Percentiles rank a stretch among this genome's conserved stretches.
Evolutionary conservation across 92 coral and sea anemone species (phyloP).

Genomic region (Epizoanthus scotinus): DNA sequence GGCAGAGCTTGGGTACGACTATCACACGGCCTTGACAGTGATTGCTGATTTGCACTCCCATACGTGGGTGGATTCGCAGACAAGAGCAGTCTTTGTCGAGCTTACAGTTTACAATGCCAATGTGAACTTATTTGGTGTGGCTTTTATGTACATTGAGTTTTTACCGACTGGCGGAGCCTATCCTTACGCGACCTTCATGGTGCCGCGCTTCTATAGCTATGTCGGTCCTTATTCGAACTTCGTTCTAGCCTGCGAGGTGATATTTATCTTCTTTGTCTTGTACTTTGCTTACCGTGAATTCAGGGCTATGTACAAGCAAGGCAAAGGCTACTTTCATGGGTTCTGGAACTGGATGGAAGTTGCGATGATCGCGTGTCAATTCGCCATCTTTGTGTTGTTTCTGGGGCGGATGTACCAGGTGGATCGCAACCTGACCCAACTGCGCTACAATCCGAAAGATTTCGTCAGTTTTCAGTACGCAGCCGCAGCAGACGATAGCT

Average conservation of each 20-base stretch:
- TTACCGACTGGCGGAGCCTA: constrained; percentile 87
- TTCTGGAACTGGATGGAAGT: constrained; percentile 96
- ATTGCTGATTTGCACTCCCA: constrained; percentile 89
- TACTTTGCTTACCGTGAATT: constrained; percentile 89
- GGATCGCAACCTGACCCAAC: constrained; percentile 69
- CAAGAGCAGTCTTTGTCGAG: constrained; percentile 82
- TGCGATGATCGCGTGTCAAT: constrained; percentile 66
- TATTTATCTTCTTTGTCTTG: constrained; percentile 73
- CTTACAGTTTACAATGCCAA: constrained; percentile 93
- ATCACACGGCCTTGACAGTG: constrained; percentile 81
- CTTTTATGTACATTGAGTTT: constrained; percentile 85
- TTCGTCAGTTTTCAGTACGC: constrained; percentile 96
- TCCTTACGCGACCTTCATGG: constrained; percentile 63
- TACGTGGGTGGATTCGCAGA: constrained; percentile 67
- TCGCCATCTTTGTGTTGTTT: constrained; percentile 64
- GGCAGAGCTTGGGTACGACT: constrained; percentile 91
- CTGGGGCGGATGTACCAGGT: constrained; percentile 83
- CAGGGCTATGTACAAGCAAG: constrained; percentile 70
- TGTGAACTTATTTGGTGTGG: constrained; percentile 79
- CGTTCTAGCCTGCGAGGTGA: constrained; percentile 63
- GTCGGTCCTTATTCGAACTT: constrained; percentile 67
- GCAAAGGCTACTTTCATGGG: constrained; percentile 73
- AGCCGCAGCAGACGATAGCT: constrained; percentile 73
- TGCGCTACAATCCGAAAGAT: constrained; percentile 88
- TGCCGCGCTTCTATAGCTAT: constrained; percentile 77